phyloP scores from a whole-genome alignment of 1,140 invertebrate genomes.

The Zaprionus gabonicus region DNA sequence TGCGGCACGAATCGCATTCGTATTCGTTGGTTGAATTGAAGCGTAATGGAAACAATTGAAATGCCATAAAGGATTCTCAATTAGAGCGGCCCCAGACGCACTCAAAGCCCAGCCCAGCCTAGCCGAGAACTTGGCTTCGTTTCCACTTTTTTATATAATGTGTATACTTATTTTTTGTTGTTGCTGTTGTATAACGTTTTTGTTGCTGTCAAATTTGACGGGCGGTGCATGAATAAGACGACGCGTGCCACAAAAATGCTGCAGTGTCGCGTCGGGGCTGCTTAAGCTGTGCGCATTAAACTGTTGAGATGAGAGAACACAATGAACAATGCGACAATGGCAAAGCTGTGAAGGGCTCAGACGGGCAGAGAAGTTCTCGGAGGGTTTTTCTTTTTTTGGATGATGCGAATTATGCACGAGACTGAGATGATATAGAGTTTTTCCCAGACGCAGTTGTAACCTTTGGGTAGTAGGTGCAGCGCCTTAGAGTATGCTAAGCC shows the following conservation, averaged over 20 bases:
- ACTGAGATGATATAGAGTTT: constrained; percentile 1
- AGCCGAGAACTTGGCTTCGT: constrained; percentile 54
- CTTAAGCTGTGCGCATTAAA: constrained; percentile 61
- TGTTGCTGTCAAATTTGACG: constrained; percentile 81
- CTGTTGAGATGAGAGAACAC: constrained; percentile 46
- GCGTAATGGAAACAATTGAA: constrained; percentile 83
- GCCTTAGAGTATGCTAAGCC: constrained; percentile 39
- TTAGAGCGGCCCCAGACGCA: constrained; percentile 70
- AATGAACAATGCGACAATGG: constrained; percentile 53
- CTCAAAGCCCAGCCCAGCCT: constrained; percentile 28
- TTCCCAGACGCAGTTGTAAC: constrained; percentile 35
- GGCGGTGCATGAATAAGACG: constrained; percentile 66
- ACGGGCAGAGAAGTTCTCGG: neutral
- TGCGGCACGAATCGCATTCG: constrained; percentile 45
- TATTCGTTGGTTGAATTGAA: constrained; percentile 61
- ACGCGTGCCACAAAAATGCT: constrained; percentile 66
- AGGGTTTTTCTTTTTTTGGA: constrained; percentile 9
- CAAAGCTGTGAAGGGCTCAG: neutral
- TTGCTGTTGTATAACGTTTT: constrained; percentile 22
- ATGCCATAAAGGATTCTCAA: constrained; percentile 82
- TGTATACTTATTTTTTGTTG: neutral
- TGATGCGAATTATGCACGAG: constrained; percentile 70
- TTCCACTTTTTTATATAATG: constrained; percentile 6
- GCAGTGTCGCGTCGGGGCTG: constrained; percentile 30
- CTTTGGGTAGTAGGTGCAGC: constrained; percentile 44